Evolutionary conservation across 2,113 vertebrate species (phyloP), one percentile per base, ranked within the genome.

Genomic region (Chamaea fasciata): DNA sequence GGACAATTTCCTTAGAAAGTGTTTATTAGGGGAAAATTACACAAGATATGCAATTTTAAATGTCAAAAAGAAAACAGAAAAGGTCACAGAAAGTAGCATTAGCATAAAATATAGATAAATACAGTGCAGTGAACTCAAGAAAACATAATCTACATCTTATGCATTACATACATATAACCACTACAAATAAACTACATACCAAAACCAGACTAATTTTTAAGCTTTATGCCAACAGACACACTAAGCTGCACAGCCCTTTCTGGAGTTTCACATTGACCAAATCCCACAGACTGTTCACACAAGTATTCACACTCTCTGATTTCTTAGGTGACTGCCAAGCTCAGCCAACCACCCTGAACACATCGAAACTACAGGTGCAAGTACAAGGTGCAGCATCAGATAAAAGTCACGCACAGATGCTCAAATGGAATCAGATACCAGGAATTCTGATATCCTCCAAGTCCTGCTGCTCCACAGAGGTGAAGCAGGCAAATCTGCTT

Each of bases 1-100:
- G 93, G 74, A 95, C 12, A 94, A 90, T 47, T 83, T 79, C 87
- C 81, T 94, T 89, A 94, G 20, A 87, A 42, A 1, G 7, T 41
- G 52, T 44, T 95, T 91, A 76, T 62, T 37, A 76, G 20, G 31
- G 46, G 62, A 71, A 84, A 85, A 63, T 62, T 79, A 91, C 1
- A 6, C 27, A 84, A 93, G 37, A 70, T 39, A 77, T 0, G 11
- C 23, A 31, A 76, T 62, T 83, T 86, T 39, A 62, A 68, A 80
- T 60, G 16, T 47, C 44, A 71, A 76, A 84, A 56, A 69, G 23
- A 35, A 52, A 9, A 76, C 37, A 82, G 33, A 20, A n/a, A 49
- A 76, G 69, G 50, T 13, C 70, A 65, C 4, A 60, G 10, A 82
- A 91, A 89, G 62, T 10, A 70, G 35, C 23, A 69, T 73, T 76